These are phyloP conservation scores for Chloropsis hardwickii DNA, from an alignment of 2,113 vertebrate species.

Conservation along the genomic window DNA sequence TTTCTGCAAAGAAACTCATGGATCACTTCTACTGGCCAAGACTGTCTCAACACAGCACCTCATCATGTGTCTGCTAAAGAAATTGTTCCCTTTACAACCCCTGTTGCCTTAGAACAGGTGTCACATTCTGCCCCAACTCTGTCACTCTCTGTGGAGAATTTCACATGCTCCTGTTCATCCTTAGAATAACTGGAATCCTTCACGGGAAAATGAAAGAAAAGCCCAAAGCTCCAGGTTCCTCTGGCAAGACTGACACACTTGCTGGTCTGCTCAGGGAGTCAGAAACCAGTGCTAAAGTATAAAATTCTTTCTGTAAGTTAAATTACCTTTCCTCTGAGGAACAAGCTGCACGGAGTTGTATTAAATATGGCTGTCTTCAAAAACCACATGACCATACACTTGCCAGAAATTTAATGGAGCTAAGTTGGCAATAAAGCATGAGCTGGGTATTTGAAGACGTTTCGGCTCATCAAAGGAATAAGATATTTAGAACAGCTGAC, in stretches of 20 bases:
- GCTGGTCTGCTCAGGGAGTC: not conserved
- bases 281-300: not conserved
- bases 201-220: not conserved
- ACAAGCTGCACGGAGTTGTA: not conserved
- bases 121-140: not conserved
- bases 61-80: not conserved
- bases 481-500: not conserved
- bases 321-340: not conserved
- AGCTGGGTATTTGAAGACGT: not conserved
- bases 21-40: not conserved
- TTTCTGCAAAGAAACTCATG: not conserved
- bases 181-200: not conserved
- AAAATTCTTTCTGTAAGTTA: not conserved
- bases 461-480: not conserved
- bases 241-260: not conserved
- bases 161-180: not conserved
- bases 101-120: not conserved
- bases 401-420: slow-evolving; percentile 1
- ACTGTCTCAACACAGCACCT: not conserved
- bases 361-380: slow-evolving; percentile 4
- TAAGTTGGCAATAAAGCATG: not conserved
- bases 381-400: not conserved
- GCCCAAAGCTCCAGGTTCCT: not conserved
- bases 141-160: not conserved
- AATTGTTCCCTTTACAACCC: not conserved